Base-by-base conservation (phyloP, 1,140 invertebrate species). In the Lucilia cuprina region DNA sequence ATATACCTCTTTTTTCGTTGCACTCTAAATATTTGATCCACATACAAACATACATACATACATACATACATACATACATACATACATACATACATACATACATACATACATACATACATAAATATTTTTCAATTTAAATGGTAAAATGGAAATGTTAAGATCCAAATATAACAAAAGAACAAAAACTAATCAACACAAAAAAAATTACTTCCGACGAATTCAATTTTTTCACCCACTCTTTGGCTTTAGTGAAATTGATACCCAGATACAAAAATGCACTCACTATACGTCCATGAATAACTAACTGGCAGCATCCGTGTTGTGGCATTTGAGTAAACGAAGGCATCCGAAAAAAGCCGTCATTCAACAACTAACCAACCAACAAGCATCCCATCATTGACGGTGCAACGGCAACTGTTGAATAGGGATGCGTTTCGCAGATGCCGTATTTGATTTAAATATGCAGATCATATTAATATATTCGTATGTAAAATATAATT, bases 181-280 rank as follows among this genome's bases (percentile, higher is more conserved):
- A 19, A 19, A 84, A 80, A 84, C 75, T 80, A 65, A 80, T 60
- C 75, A 60, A 41, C 83, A 80, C 17, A 65, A 49, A 49, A 84
- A 80, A 80, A 80, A 84, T 80, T 41, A 84, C 83, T 84, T 84
- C 83, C 83, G 75, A 80, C 55, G 49, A 74, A 84, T 30, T 84
- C 65, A 80, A 84, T 84, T 84, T 82, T 75, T 34, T 50, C 83
- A 84, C 83, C 83, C 83, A 84, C 83, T 84, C 83, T 21, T 41
- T 34, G 14, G 13, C 13, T 47, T 50, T 10, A 78, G 35, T 41
- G 75, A 78, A 74, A 83, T 80, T 84, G 74, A 80, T 84, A 34
- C 35, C 41, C 21, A 34, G 50, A 17, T n/a, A n/a, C 55, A 60
- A 60, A 14, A 60, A 10, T 41, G 41, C 5, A 10, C 10, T 7